Conservation (phyloP, 2,113 vertebrate genomes). For the Pluvialis apricaria region DNA sequence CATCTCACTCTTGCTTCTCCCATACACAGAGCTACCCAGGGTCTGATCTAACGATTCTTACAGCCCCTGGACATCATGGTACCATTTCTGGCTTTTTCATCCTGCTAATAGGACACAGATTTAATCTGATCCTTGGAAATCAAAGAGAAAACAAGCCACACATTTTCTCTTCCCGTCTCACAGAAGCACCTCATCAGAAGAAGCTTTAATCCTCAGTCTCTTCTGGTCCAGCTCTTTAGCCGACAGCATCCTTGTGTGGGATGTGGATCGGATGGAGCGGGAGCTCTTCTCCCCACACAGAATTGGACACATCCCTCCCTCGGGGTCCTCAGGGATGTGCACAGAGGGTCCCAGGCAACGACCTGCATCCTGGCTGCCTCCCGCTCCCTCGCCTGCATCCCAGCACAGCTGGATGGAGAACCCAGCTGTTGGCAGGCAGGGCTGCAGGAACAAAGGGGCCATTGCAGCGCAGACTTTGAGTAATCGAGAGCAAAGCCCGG, state of each 20-base stretch:
- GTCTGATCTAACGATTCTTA: neutral
- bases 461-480: neutral
- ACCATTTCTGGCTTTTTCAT: neutral
- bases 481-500: neutral
- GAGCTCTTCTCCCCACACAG: accelerated
- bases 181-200: neutral
- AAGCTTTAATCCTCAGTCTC: neutral
- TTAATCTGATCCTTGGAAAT: neutral
- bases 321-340: accelerated
- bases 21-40: neutral
- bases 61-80: neutral
- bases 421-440: neutral
- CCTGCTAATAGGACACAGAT: neutral
- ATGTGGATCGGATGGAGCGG: accelerated
- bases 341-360: accelerated
- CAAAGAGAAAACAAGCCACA: neutral
- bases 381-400: neutral
- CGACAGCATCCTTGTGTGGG: neutral
- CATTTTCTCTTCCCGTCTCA: neutral
- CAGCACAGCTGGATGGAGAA: slow-evolving; percentile 5
- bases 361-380: neutral
- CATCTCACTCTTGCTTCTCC: neutral
- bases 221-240: neutral
- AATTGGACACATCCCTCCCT: neutral
- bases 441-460: neutral